A percentile compares a stretch with the other conserved stretches of the same genome.
Conservation (phyloP, 2,888 invertebrate genomes). For the Silvanus unidentatus region DNA sequence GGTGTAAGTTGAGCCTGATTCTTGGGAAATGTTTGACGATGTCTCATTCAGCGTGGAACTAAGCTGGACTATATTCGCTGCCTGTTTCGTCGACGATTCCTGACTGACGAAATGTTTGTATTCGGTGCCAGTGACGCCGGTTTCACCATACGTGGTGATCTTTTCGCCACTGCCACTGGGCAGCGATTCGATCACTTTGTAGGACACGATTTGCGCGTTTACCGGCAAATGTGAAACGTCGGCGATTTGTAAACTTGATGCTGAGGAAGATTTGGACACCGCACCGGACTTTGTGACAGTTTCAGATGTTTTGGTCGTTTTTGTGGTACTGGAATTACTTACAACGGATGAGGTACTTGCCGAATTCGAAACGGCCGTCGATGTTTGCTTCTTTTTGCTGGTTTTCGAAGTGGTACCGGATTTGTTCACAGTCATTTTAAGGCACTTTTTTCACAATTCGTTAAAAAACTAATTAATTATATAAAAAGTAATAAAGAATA, state of each 20-base stretch:
- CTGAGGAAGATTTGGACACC: conserved; percentile 40
- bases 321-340: conserved; percentile 26
- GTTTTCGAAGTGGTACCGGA: conserved; percentile 27
- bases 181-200: conserved; percentile 41
- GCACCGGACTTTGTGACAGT: conserved; percentile 24
- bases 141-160: conserved; percentile 40
- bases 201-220: conserved; percentile 35
- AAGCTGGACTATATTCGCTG: conserved; percentile 39
- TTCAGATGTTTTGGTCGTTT: conserved; percentile 26
- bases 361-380: conserved; percentile 17
- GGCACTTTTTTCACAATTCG: conserved; percentile 10
- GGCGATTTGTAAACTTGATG: conserved; percentile 41
- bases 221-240: conserved; percentile 44
- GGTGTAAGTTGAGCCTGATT: conserved; percentile 40
- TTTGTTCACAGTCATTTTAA: conserved; percentile 40
- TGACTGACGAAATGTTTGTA: conserved; percentile 40
- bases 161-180: conserved; percentile 43
- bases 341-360: conserved; percentile 19
- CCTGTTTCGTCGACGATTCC: conserved; percentile 28
- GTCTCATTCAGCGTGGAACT: conserved; percentile 41
- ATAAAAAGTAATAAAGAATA: conserved; percentile 6
- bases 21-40: conserved; percentile 37
- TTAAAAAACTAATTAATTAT: neutral
- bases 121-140: conserved; percentile 40
- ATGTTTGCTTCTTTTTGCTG: conserved; percentile 33